A percentile compares a stretch with the other conserved stretches of the same genome.
Evolutionary conservation across 2,888 invertebrate genomes (phyloP).

Genomic region (Epicampocera succincta): DNA sequence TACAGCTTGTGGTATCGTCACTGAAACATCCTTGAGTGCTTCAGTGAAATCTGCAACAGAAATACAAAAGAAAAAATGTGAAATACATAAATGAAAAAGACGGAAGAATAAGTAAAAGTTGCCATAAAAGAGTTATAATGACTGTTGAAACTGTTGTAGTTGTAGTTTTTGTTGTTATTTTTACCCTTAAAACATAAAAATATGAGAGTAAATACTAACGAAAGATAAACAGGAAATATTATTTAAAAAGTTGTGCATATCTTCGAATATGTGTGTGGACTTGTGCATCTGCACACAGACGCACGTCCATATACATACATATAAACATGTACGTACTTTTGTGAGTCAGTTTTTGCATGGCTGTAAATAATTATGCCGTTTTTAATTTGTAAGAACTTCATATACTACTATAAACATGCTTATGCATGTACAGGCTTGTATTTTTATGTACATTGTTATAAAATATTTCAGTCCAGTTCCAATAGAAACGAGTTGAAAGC

Average conservation of each 20-base stretch:
- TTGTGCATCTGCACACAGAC: too few relatives aligned
- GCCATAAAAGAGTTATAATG: constrained; percentile 67
- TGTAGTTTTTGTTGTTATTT: constrained; percentile 27
- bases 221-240: constrained; percentile 66
- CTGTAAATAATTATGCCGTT: too few relatives aligned
- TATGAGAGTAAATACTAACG: constrained; percentile 47
- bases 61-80: constrained; percentile 31
- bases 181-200: constrained; percentile 47
- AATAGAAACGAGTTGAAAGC: too few relatives aligned
- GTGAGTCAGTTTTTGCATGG: too few relatives aligned
- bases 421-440: too few relatives aligned
- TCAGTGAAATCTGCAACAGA: constrained; percentile 79
- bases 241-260: constrained; percentile 54
- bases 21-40: constrained; percentile 85
- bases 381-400: too few relatives aligned
- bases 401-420: too few relatives aligned
- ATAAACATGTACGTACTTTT: not conserved
- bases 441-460: too few relatives aligned
- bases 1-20: constrained; percentile 87
- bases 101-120: constrained; percentile 54
- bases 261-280: not conserved
- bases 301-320: too few relatives aligned
- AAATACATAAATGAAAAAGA: constrained; percentile 24
- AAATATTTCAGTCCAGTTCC: too few relatives aligned
- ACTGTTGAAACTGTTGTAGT: constrained; percentile 12